Percentiles rank a stretch among this genome's conserved stretches.
Evolutionary conservation across 2,797 vertebrate species (phyloP).

Genomic region (Pipistrellus nathusii): DNA sequence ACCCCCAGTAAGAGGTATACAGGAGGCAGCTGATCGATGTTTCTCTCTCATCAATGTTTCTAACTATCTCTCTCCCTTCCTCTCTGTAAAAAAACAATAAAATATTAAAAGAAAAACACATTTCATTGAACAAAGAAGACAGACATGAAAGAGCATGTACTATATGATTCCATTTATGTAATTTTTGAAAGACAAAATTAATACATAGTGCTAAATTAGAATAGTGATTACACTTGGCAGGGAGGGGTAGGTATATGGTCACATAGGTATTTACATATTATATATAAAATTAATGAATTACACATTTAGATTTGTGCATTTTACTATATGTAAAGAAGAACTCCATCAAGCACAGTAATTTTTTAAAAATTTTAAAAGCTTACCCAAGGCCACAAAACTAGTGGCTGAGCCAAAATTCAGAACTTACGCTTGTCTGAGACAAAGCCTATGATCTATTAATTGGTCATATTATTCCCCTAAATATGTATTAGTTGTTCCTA

Average conservation of each 20-base stretch:
- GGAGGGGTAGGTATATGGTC: not conserved
- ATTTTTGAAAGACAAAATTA: conserved; percentile 37
- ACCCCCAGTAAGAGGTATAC: no score
- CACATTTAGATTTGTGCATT: conserved; percentile 6
- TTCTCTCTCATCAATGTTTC: no score
- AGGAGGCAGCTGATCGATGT: no score
- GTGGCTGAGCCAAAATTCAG: conserved; percentile 32
- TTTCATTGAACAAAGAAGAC: not conserved
- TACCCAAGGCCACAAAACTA: not conserved
- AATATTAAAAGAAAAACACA: no score
- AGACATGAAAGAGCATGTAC: not conserved
- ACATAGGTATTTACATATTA: not conserved
- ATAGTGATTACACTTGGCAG: not conserved
- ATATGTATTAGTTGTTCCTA: not conserved
- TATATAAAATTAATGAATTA: not conserved
- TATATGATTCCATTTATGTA: not conserved
- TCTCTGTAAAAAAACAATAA: no score
- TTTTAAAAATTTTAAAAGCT: not conserved
- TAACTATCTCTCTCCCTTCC: no score
- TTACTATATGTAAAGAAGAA: not conserved
- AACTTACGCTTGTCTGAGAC: conserved; percentile 22
- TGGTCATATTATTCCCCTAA: not conserved
- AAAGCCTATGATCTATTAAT: conserved; percentile 1
- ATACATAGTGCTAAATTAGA: not conserved
- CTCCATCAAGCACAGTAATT: not conserved